phyloP scores from a whole-genome alignment of 2,113 vertebrate species.

The Leucopsar rothschildi region DNA sequence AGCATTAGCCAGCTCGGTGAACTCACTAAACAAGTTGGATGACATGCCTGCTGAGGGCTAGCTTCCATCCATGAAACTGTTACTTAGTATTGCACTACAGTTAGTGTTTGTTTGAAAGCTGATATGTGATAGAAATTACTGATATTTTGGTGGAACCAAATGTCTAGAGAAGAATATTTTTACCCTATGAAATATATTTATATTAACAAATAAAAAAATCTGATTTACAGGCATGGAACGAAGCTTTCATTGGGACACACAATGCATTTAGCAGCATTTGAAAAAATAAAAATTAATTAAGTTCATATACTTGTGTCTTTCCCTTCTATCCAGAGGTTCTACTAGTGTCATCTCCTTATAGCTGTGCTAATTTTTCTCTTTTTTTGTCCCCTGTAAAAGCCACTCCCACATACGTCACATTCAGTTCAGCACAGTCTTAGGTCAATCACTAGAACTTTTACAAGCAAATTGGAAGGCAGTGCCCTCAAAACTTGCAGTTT shows the following conservation, averaged over 20 bases:
- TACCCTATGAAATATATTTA: neutral
- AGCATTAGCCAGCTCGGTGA: neutral
- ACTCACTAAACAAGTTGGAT: conserved; percentile 53
- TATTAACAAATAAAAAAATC: neutral
- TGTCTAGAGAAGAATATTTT: neutral
- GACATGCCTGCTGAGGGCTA: neutral
- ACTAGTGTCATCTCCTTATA: neutral
- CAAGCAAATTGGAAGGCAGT: neutral
- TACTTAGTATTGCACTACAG: neutral
- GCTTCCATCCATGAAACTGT: neutral
- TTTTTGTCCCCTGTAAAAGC: neutral
- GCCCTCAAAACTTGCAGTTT: neutral
- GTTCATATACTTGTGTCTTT: neutral
- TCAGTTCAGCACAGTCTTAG: neutral
- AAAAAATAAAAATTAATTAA: neutral
- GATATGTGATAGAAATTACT: neutral
- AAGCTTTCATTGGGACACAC: neutral
- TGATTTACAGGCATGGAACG: neutral
- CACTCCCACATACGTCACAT: neutral
- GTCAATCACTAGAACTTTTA: neutral
- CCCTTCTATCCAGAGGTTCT: neutral
- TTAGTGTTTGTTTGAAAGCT: conserved; percentile 3
- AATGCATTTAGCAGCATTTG: neutral
- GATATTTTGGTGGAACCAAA: neutral
- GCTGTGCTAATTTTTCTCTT: neutral